Evolutionary conservation across 2,888 invertebrate genomes (phyloP), one percentile per base, ranked within the genome.

Genomic region (Himalopsyche kuldschensis): DNA sequence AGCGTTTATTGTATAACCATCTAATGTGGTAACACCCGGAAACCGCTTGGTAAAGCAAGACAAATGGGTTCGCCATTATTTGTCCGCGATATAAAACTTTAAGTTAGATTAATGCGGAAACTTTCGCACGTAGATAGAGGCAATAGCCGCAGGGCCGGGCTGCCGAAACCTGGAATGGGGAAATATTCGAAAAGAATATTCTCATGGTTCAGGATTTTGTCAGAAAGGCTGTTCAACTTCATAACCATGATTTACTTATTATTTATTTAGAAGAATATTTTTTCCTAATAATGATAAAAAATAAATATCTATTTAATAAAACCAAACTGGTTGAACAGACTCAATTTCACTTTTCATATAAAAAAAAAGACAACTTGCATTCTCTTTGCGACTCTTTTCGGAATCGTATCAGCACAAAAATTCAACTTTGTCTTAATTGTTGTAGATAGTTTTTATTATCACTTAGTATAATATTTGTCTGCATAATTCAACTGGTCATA

Each of bases 91-190:
- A 81, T 81, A 81, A 81, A 81, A 81, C 55, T 81, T 81, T 78
- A 81, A 81, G 81, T 81, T 77, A 81, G 81, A 81, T 81, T 81
- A 81, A 81, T 81, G 78, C 77, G 63, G 63, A 81, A 81, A 81
- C 77, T 81, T 81, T 63, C 35, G 35, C 81, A 77, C 77, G 81
- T 81, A 81, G 77, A 77, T 81, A 78, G 80, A 27, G 69, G 24
- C 69, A 69, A 69, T 69, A 69, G 69, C 69, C 69, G 27, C 69
- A 69, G 69, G 69, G 41, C 24, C 69, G 30, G 15, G 69, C 69
- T 27, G 69, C 69, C 69, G 2, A n/a, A 8, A 6, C 27, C 27
- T 30, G 24, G 27, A 69, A 27, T 1, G 69, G 55, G 69, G 69
- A 69, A 69, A 69, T 69, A 69, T 69, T 69, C 69, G 69, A 30